phyloP scores from a whole-genome alignment of 2,797 vertebrate species.

The Podarcis siculus region DNA sequence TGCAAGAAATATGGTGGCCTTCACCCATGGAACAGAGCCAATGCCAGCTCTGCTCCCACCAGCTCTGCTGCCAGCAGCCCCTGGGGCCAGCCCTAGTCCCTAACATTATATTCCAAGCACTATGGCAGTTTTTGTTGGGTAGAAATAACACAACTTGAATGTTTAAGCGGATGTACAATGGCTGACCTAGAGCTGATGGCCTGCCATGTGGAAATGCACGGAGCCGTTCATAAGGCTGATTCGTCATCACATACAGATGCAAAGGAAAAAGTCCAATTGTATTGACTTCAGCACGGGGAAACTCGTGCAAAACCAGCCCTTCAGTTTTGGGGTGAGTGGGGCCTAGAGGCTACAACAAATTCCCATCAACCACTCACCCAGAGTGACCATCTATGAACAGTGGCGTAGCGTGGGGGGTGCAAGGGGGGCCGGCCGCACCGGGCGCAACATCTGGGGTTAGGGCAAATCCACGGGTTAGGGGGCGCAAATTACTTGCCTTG shows the following conservation, averaged over 20 bases:
- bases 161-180: background rate
- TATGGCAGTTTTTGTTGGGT: background rate
- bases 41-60: no score
- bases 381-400: background rate
- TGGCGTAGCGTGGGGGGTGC: no score
- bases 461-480: no score
- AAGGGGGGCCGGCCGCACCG: no score
- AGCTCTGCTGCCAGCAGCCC: no score
- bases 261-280: background rate
- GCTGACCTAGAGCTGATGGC: background rate
- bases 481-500: no score
- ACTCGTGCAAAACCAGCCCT: background rate
- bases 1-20: no score
- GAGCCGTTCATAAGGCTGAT: background rate
- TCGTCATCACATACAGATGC: background rate
- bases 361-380: background rate
- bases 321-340: no score
- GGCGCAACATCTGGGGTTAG: no score
- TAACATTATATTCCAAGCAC: background rate
- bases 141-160: background rate
- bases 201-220: background rate
- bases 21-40: no score
- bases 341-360: background rate
- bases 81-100: no score
- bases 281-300: background rate